These are phyloP conservation scores for Phalacrocorax carbo DNA, from an alignment of 2,113 vertebrate genomes.

Conservation along the genomic window DNA sequence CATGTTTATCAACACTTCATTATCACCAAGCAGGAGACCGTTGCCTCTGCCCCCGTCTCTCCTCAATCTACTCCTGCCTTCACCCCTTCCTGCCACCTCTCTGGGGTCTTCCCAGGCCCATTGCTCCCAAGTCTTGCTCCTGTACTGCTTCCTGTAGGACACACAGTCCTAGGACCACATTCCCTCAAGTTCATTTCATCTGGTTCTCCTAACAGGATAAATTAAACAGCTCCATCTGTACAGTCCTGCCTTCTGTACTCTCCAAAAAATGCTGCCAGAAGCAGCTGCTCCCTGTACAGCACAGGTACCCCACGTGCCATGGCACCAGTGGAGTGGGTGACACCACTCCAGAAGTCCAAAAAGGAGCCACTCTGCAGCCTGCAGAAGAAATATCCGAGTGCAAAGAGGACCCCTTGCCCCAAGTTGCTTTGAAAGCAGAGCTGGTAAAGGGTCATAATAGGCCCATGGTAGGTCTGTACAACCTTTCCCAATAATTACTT, in stretches of 20 bases:
- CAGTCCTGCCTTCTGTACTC: not conserved
- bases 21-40: not conserved
- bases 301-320: not conserved
- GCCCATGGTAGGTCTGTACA: not conserved
- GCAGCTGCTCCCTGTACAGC: not conserved
- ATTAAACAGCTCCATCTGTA: not conserved
- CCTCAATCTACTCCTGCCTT: not conserved
- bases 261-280: not conserved
- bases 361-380: not conserved
- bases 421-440: not conserved
- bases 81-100: not conserved
- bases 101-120: not conserved
- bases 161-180: fast-evolving
- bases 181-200: not conserved
- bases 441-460: not conserved
- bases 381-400: not conserved
- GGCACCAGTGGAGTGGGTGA: fast-evolving
- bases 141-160: not conserved
- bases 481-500: not conserved
- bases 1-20: not conserved
- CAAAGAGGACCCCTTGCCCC: not conserved
- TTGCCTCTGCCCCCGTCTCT: not conserved
- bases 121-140: not conserved
- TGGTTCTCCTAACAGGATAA: not conserved
- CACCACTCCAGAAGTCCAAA: not conserved